Evolutionary conservation across 2,888 invertebrate species (phyloP), one percentile per base, ranked within the genome.

Genomic region (Thalpophila matura): DNA sequence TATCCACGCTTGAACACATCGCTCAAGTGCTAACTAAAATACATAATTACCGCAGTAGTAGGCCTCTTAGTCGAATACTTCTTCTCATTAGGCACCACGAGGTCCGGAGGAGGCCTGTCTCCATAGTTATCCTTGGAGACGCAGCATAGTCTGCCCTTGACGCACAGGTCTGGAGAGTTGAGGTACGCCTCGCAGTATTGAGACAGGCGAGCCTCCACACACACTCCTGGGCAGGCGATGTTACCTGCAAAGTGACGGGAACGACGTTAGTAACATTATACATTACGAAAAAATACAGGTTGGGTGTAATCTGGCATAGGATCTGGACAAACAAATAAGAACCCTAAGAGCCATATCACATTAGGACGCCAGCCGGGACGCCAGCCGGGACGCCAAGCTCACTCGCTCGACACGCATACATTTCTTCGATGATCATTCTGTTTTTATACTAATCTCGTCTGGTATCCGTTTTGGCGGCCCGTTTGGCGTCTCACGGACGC

Each of bases 171-270:
- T 31, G 96, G 95, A 1, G 97, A 96, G 49, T 97, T 97, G 49
- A 98, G 92, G 77, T 98, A 97, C 0, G 98, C 98, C 82, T 98
- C 98, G 87, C 98, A 98, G 88, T 98, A 98, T 84, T 97, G 97
- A 0, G 98, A 97, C 65, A 98, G 96, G 22, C 97, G 95, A 51
- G 97, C 97, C 20, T 97, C 97, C 56, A 98, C 98, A 85, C 98
- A 98, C 6, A 98, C 97, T 3, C 98, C 98, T 0, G 97, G 96
- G 81, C 98, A 98, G 0, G 92, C 92, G 42, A 93, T 91, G 84
- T 84, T 96, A 20, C 93, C 96, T 96, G 90, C 2, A 88, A 89
- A 2, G 6, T 49, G 10, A 47, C 5, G 6, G 9, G 2, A 14
- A 5, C 0, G 12, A 22, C 22, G 16, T 14, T 7, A 35, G 4